Evolutionary conservation across 1,140 invertebrate species (phyloP).

Genomic region (Caenorhabditis remanei): DNA sequence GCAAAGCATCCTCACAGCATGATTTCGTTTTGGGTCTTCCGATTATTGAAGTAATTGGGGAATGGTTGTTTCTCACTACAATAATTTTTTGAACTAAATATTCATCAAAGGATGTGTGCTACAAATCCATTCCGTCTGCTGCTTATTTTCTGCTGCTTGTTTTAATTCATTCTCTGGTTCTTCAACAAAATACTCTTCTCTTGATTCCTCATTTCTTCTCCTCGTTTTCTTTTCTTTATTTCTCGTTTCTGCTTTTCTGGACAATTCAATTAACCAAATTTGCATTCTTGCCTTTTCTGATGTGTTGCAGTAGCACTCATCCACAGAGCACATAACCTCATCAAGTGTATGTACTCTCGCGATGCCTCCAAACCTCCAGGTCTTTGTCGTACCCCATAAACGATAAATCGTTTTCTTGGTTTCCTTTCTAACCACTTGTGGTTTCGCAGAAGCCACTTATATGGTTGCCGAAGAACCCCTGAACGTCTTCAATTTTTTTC

Average conservation of each 20-base stretch:
- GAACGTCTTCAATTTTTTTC: slow-evolving; percentile 29
- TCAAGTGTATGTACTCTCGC: background rate
- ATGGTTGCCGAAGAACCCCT: background rate
- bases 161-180: background rate
- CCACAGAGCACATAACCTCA: slow-evolving; percentile 37
- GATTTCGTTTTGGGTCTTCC: no score
- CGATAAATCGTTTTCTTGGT: slow-evolving; percentile 46
- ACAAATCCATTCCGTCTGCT: background rate
- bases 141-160: background rate
- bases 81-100: no score
- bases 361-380: background rate
- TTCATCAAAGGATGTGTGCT: no score
- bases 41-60: no score
- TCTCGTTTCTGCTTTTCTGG: slow-evolving; percentile 28
- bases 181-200: background rate
- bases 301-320: slow-evolving; percentile 36
- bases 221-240: background rate
- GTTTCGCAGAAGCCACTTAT: background rate
- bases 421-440: slow-evolving; percentile 8
- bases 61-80: no score
- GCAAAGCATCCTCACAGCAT: no score
- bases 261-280: slow-evolving; percentile 54
- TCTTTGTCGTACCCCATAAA: slow-evolving; percentile 15
- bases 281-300: slow-evolving; percentile 47
- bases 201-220: background rate